These are phyloP conservation scores for Caenorhabditis elegans DNA, from an alignment of 1,140 invertebrate genomes.

Conservation along the genomic window DNA sequence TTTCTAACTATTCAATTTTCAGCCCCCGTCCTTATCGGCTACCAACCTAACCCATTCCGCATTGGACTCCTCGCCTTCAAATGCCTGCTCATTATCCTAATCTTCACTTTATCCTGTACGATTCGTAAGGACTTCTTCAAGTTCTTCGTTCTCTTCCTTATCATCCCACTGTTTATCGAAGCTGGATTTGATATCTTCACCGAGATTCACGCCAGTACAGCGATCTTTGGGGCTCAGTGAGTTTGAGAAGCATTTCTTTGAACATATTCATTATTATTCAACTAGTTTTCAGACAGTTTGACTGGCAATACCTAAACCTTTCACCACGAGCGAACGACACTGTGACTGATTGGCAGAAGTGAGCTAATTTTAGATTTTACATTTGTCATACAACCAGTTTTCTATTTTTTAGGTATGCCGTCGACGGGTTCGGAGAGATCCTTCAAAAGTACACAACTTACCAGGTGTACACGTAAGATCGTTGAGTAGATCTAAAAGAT, in stretches of 20 bases:
- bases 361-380: not conserved
- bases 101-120: not conserved
- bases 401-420: not conserved
- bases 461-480: slow-evolving; percentile 17
- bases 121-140: slow-evolving; percentile 32
- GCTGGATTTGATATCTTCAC: slow-evolving; percentile 36
- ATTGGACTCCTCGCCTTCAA: slow-evolving; percentile 22
- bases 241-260: too few relatives aligned
- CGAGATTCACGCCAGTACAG: not conserved
- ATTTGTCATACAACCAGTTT: not conserved
- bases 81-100: slow-evolving; percentile 20
- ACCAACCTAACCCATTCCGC: not conserved
- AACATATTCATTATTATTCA: not conserved
- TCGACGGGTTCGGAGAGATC: slow-evolving; percentile 1
- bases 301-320: not conserved
- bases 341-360: slow-evolving; percentile 7
- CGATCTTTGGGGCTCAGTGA: not conserved
- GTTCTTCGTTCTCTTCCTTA: slow-evolving; percentile 1
- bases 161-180: slow-evolving; percentile 24
- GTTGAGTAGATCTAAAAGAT: not conserved
- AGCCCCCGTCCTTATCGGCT: not conserved
- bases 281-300: not conserved
- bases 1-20: too few relatives aligned
- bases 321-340: not conserved
- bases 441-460: slow-evolving; percentile 30